Conservation (phyloP, 2,888 invertebrate genomes). For the Subacronicta megacephala region DNA sequence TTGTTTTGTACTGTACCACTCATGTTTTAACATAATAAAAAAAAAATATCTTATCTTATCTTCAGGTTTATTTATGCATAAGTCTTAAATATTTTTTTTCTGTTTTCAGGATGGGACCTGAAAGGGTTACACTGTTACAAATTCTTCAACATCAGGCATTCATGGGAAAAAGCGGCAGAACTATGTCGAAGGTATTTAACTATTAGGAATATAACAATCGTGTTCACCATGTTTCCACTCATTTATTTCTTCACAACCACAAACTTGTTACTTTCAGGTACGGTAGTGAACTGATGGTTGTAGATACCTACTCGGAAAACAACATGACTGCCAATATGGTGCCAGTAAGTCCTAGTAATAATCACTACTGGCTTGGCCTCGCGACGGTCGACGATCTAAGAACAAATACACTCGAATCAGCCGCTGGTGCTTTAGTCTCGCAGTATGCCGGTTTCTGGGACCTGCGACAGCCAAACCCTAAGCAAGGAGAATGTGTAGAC, state of each 20-base stretch:
- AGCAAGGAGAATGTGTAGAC: slow-evolving; percentile 97
- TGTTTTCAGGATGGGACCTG: slow-evolving; percentile 96
- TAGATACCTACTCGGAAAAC: slow-evolving; percentile 97
- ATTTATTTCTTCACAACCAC: background rate
- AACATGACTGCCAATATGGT: slow-evolving; percentile 96
- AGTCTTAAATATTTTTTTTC: slow-evolving; percentile 52
- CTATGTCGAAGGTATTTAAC: slow-evolving; percentile 96
- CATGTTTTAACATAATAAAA: too few species aligned
- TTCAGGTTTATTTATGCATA: too few species aligned
- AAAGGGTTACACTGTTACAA: slow-evolving; percentile 97
- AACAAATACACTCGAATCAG: slow-evolving; percentile 98
- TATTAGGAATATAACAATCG: background rate
- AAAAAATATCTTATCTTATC: too few species aligned
- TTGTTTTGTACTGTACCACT: too few species aligned
- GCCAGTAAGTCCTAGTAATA: slow-evolving; percentile 91
- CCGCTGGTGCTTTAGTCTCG: slow-evolving; percentile 96
- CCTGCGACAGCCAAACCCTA: slow-evolving; percentile 95
- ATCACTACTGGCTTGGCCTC: slow-evolving; percentile 96
- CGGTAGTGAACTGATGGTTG: slow-evolving; percentile 97
- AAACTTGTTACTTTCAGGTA: slow-evolving; percentile 90
- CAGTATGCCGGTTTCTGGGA: slow-evolving; percentile 99
- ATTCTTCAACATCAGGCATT: slow-evolving; percentile 98
- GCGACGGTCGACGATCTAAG: slow-evolving; percentile 97
- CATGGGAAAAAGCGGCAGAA: slow-evolving; percentile 98
- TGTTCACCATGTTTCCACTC: too few species aligned